Base-by-base conservation (phyloP, 92 coral and sea anemone genomes). In the Nematostella vectensis region DNA sequence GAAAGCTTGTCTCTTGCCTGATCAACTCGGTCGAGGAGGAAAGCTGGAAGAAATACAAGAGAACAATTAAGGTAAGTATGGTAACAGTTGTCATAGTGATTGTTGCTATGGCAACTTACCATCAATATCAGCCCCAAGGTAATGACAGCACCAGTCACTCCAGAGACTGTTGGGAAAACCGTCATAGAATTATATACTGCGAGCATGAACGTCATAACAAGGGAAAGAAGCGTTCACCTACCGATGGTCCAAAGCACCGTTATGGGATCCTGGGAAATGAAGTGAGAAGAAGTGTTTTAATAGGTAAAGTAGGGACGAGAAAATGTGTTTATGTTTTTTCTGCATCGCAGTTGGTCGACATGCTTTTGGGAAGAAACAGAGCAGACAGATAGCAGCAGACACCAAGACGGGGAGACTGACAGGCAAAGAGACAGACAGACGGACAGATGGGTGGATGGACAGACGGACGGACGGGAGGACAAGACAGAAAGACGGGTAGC, bases 1-100 rank as follows among this genome's bases (percentile, higher is more conserved):
- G n/a, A n/a, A n/a, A n/a, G n/a, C n/a, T n/a, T n/a, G n/a, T n/a
- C n/a, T n/a, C 21, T 16, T 71, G 83, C 96, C 96, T 85, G 37
- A 89, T 58, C 9, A 89, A 70, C 48, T 89, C 96, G 40, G 94
- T 84, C 22, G 96, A 76, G 0, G 96, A 89, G n/a, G 96, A 85
- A 47, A 77, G 58, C 96, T 88, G 68, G 3, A 29, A 58, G n/a
- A n/a, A 36, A 36, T 36, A 36, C 8, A 36, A 36, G 15, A 36
- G 42, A 36, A 8, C 8, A 36, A 15, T 36, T 36, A 8, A 36
- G 8, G 8, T 8, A 36, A 36, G 15, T 8, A 36, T 36, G 8
- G 42, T 36, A 36, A 36, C 15, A 15, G 15, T 15, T n/a, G n/a
- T n/a, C n/a, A n/a, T n/a, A n/a, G n/a, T n/a, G n/a, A n/a, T n/a